Percentiles rank a stretch among this genome's conserved stretches.
Evolutionary conservation across 2,888 invertebrate genomes (phyloP).

Genomic region (Eristalis arbustorum): DNA sequence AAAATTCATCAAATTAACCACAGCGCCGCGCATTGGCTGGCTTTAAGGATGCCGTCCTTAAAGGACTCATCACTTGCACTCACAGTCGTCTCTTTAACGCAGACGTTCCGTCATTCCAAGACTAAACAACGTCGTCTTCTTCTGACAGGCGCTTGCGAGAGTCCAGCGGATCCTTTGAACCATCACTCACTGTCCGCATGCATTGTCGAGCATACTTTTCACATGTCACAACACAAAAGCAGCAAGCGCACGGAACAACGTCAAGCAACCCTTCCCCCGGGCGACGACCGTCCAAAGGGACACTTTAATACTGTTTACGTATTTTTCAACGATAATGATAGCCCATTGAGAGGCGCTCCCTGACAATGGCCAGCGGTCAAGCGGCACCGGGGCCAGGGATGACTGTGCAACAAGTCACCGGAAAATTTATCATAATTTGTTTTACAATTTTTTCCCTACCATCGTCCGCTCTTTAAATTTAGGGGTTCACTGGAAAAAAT

Average conservation of each 20-base stretch:
- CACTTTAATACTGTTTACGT: constrained; percentile 49
- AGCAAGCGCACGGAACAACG: neutral
- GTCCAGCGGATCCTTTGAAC: constrained; percentile 30
- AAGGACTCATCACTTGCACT: neutral
- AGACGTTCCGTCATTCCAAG: too few species aligned
- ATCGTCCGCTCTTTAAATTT: constrained; percentile 19
- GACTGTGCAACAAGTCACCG: constrained; percentile 60
- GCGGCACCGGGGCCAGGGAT: constrained; percentile 30
- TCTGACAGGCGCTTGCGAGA: neutral
- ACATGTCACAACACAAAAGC: constrained; percentile 52
- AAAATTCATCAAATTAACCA: constrained; percentile 38
- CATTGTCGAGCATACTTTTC: constrained; percentile 42
- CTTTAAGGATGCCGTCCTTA: constrained; percentile 1
- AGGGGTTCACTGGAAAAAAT: constrained; percentile 41
- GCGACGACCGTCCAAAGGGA: constrained; percentile 17
- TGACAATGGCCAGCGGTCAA: constrained; percentile 57
- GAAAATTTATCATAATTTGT: constrained; percentile 51
- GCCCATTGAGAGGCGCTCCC: constrained; percentile 42
- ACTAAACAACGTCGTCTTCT: constrained; percentile 11
- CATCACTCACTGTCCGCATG: constrained; percentile 42
- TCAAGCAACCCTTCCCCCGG: constrained; percentile 8
- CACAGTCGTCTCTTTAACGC: too few species aligned
- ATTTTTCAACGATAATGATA: constrained; percentile 57
- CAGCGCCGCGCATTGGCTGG: neutral
- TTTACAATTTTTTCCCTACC: neutral